Evolutionary conservation across 2,888 invertebrate species (phyloP).

Genomic region (Nyleta sp.): DNA sequence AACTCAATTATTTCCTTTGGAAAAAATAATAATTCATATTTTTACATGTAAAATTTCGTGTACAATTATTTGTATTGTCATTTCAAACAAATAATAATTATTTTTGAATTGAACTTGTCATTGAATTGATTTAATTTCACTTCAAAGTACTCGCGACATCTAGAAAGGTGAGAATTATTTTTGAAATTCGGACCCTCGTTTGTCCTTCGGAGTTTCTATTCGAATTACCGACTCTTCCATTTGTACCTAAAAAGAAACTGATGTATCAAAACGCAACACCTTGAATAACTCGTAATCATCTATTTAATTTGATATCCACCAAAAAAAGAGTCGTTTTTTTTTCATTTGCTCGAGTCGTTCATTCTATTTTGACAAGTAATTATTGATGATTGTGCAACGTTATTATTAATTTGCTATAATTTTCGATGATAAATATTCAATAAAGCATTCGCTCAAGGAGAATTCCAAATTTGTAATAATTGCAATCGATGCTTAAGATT

Average conservation of each 20-base stretch:
- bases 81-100: too few species aligned
- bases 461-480: slow-evolving; percentile 57
- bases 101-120: too few species aligned
- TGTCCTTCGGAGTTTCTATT: slow-evolving; percentile 35
- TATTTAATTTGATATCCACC: slow-evolving; percentile 8
- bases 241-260: slow-evolving; percentile 24
- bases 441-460: slow-evolving; percentile 36
- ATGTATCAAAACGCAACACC: slow-evolving; percentile 36
- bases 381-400: slow-evolving; percentile 36
- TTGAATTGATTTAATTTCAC: too few species aligned
- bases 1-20: too few species aligned
- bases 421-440: slow-evolving; percentile 50
- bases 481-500: slow-evolving; percentile 20
- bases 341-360: not conserved
- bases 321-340: not conserved
- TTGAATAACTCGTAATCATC: slow-evolving; percentile 11
- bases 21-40: too few species aligned
- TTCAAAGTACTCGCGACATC: too few species aligned
- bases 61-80: too few species aligned
- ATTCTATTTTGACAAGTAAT: slow-evolving; percentile 43
- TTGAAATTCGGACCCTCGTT: too few species aligned
- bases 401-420: slow-evolving; percentile 44
- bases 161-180: too few species aligned
- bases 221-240: slow-evolving; percentile 17
- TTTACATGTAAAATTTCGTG: too few species aligned